Percentiles rank a stretch among this genome's conserved stretches.
Evolutionary conservation across 2,888 invertebrate genomes (phyloP).

Genomic region (Boloria euphrosyne): DNA sequence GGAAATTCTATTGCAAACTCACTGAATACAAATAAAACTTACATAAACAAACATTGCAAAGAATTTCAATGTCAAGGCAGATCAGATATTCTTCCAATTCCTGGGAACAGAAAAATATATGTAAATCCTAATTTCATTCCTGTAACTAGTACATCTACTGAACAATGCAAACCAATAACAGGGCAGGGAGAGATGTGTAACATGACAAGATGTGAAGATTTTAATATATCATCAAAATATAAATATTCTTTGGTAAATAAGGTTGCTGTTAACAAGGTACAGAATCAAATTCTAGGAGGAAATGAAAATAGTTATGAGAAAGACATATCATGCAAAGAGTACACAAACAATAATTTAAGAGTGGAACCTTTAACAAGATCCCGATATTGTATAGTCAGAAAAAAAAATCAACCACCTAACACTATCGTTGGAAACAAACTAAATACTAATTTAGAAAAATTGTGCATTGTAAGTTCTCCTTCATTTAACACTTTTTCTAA

Average conservation of each 20-base stretch:
- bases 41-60: constrained; percentile 65
- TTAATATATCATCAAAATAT: constrained; percentile 30
- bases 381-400: constrained; percentile 60
- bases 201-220: not conserved
- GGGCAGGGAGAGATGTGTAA: not conserved
- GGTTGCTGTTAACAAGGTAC: not conserved
- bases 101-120: constrained; percentile 61
- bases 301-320: constrained; percentile 18
- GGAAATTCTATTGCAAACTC: constrained; percentile 40
- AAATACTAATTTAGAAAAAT: constrained; percentile 4
- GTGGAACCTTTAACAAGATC: constrained; percentile 43
- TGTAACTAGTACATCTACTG: not conserved
- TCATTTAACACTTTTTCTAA: too few relatives aligned
- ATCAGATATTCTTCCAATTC: constrained; percentile 34
- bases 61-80: constrained; percentile 40
- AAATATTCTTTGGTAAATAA: constrained; percentile 37
- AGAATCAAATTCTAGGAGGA: not conserved
- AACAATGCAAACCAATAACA: constrained; percentile 3
- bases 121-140: constrained; percentile 75
- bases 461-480: too few relatives aligned
- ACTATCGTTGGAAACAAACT: constrained; percentile 15
- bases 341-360: not conserved
- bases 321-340: not conserved
- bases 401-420: constrained; percentile 38
- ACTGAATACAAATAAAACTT: constrained; percentile 47